phyloP scores from a whole-genome alignment of 2,113 vertebrate genomes.

The Poeciliopsis retropinna region DNA sequence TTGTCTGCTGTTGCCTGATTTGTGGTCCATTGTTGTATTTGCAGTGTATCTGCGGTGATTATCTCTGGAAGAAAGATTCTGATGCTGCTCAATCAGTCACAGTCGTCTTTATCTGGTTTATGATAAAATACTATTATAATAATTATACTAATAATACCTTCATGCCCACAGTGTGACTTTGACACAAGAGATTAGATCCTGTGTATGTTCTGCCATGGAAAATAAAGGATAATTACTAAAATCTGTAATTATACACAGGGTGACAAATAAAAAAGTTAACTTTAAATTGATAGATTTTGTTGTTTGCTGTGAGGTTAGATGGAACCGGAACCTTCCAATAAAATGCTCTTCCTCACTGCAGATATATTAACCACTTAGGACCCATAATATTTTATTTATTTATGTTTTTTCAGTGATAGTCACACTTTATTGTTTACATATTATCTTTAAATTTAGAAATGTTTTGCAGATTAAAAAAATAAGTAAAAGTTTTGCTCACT shows the following conservation, averaged over 20 bases:
- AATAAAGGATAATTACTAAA: background rate
- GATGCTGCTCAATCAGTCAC: no score
- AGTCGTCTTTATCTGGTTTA: no score
- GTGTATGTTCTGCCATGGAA: background rate
- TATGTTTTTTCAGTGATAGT: background rate
- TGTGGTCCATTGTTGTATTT: no score
- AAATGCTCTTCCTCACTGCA: background rate
- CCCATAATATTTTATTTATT: no score
- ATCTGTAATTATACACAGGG: background rate
- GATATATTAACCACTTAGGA: background rate
- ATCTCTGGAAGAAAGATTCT: no score
- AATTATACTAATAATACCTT: background rate
- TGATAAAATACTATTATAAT: no score
- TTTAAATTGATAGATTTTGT: background rate
- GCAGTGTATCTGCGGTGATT: no score
- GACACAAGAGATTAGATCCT: no score
- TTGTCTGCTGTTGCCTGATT: no score
- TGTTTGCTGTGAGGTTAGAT: background rate
- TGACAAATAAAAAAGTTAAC: background rate
- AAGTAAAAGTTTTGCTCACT: background rate
- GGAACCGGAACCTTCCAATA: background rate
- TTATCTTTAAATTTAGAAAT: background rate
- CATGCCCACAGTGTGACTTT: no score
- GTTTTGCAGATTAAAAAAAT: no score
- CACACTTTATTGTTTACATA: background rate